Base-by-base conservation (phyloP, 2,113 vertebrate genomes). In the Chaetodon auriga region DNA sequence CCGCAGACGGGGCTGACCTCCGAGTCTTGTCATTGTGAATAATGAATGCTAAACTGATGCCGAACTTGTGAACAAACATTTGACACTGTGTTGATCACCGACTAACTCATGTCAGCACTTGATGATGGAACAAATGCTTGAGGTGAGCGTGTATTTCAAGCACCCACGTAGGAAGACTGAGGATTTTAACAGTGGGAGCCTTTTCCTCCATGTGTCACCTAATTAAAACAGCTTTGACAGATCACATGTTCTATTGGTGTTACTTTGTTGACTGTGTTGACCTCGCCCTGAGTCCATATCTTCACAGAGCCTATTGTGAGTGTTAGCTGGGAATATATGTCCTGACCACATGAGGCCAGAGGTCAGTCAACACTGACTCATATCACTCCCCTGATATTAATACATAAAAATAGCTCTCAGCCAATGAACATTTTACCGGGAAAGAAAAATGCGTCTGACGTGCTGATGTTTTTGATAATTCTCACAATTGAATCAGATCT, bases 211-310 rank as follows among this genome's bases (percentile, higher is more conserved):
- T 94, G 89, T 92, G 88, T 92, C 72, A 76, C 91, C 86, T 90
- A 58, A 93, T 94, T 95, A 94, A 92, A 95, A 93, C 81, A 64
- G 86, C 87, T 93, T 94, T 93, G 92, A 92, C 88, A 93, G 87
- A 92, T 79, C 46, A 74, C 61, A 9, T 21, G 87, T 10, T 82
- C 61, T 46, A 1, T 65, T 79, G 87, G 81, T 89, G 76, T 79
- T n/a, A 41, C 46, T 89, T 70, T 76, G n/a, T 73, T 61, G 19
- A 25, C 21, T 19, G 64, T 41, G 2, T 14, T n/a, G 25, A 41
- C 7, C 43, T 82, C 54, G 18, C 41, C 25, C 62, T 35, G 61
- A 65, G 36, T 45, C 43, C 0, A 7, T 43, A 11, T 69, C 38
- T 61, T 23, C 16, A 14, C 21, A 36, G 8, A 15, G 61, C 46